Evolutionary conservation across 2,797 vertebrate genomes (phyloP).

Genomic region (Kryptolebias ocellatus): DNA sequence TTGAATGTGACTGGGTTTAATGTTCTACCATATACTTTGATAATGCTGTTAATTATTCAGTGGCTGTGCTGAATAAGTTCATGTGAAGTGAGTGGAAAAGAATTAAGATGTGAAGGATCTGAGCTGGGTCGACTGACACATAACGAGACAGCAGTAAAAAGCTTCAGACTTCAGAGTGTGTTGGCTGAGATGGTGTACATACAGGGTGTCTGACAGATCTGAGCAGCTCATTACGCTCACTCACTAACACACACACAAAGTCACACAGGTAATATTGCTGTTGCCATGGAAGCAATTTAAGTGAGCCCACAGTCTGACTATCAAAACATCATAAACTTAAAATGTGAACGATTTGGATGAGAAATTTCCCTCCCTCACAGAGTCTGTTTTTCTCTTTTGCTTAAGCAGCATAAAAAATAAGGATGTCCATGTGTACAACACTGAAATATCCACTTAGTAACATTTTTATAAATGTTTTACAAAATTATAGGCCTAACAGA

Average conservation of each 20-base stretch:
- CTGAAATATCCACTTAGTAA: not conserved
- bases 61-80: not conserved
- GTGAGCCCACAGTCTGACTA: conserved; percentile 57
- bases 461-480: too few species aligned
- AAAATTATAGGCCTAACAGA: too few species aligned
- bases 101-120: not conserved
- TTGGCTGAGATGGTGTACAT: conserved; percentile 28
- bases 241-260: conserved; percentile 7
- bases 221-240: conserved; percentile 48
- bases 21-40: conserved; percentile 4
- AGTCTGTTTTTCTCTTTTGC: not conserved
- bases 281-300: conserved; percentile 73
- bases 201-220: conserved; percentile 45
- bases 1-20: conserved; percentile 3
- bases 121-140: conserved; percentile 4
- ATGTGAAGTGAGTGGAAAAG: not conserved
- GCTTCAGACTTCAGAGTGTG: conserved; percentile 4
- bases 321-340: conserved; percentile 26
- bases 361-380: not conserved
- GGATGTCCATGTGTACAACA: not conserved
- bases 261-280: conserved; percentile 68
- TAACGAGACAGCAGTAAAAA: not conserved
- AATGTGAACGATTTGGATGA: conserved; percentile 15
- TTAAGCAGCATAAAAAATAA: not conserved
- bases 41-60: conserved; percentile 1